These are phyloP conservation scores for Scrobipalpa costella DNA, from an alignment of 2,888 invertebrate genomes.

Conservation along the genomic window DNA sequence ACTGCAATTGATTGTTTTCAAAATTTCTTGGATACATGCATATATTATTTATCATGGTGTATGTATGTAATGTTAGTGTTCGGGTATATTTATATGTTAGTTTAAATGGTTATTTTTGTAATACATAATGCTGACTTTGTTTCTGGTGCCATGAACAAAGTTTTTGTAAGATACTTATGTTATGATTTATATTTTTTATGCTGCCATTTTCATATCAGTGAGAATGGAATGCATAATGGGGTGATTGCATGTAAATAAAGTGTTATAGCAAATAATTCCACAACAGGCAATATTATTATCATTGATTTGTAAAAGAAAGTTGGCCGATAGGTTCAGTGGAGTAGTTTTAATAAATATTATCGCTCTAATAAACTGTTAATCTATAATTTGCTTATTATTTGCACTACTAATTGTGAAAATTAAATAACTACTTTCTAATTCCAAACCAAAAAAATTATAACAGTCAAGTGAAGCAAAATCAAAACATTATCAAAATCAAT, in stretches of 20 bases:
- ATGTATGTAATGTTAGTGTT: not conserved
- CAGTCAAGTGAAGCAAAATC: no score
- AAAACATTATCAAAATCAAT: no score
- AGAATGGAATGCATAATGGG: slow-evolving; percentile 10
- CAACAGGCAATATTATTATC: slow-evolving; percentile 19
- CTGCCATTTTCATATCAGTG: not conserved
- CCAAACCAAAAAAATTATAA: not conserved
- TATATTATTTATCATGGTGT: not conserved
- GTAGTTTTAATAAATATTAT: slow-evolving; percentile 70
- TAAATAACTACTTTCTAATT: slow-evolving; percentile 6
- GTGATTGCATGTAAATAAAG: slow-evolving; percentile 20
- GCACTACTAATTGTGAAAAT: no score
- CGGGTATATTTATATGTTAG: not conserved
- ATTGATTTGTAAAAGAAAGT: slow-evolving; percentile 25
- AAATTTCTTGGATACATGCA: not conserved
- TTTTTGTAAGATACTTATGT: not conserved
- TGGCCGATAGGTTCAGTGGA: slow-evolving; percentile 50
- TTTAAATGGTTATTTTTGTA: not conserved
- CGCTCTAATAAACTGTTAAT: slow-evolving; percentile 77
- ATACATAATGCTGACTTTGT: not conserved
- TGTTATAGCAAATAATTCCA: slow-evolving; percentile 20
- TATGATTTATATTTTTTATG: slow-evolving; percentile 6
- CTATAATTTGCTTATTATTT: slow-evolving; percentile 42
- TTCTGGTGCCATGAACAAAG: not conserved
- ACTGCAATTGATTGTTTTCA: not conserved